Evolutionary conservation across 2,888 invertebrate species (phyloP).

Genomic region (Drosophila peninsularis): DNA sequence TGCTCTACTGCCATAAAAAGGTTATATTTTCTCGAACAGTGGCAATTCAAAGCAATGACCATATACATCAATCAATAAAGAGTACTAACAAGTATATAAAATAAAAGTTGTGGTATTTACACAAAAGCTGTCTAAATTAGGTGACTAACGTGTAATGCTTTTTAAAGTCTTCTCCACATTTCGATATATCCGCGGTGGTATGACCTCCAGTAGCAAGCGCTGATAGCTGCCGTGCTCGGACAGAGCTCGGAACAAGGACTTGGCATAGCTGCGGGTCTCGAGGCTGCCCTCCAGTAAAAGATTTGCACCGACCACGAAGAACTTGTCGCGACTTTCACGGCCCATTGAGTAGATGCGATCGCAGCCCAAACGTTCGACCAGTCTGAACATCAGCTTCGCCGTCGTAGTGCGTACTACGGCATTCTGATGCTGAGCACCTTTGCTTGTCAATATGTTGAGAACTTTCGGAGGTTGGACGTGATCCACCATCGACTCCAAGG

Average conservation of each 20-base stretch:
- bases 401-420: conserved; percentile 94
- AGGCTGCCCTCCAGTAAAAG: conserved; percentile 94
- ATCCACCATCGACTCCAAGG: conserved; percentile 93
- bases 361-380: conserved; percentile 91
- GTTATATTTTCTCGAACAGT: not conserved
- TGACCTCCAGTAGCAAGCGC: conserved; percentile 90
- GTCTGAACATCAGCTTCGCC: conserved; percentile 90
- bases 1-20: not conserved
- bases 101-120: conserved; percentile 29
- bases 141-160: conserved; percentile 70
- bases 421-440: conserved; percentile 93
- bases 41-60: conserved; percentile 11
- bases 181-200: conserved; percentile 91
- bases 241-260: conserved; percentile 90
- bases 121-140: conserved; percentile 4
- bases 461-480: conserved; percentile 89
- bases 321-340: conserved; percentile 91
- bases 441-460: conserved; percentile 88
- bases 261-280: conserved; percentile 93
- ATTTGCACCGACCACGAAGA: conserved; percentile 92
- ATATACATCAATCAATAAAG: not conserved
- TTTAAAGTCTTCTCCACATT: conserved; percentile 92
- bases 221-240: conserved; percentile 91
- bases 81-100: not conserved
- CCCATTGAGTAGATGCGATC: conserved; percentile 90